Percentiles rank a stretch among this genome's conserved stretches.
Conservation (phyloP, 2,797 vertebrate species). For the Gymnothorax javanicus region DNA sequence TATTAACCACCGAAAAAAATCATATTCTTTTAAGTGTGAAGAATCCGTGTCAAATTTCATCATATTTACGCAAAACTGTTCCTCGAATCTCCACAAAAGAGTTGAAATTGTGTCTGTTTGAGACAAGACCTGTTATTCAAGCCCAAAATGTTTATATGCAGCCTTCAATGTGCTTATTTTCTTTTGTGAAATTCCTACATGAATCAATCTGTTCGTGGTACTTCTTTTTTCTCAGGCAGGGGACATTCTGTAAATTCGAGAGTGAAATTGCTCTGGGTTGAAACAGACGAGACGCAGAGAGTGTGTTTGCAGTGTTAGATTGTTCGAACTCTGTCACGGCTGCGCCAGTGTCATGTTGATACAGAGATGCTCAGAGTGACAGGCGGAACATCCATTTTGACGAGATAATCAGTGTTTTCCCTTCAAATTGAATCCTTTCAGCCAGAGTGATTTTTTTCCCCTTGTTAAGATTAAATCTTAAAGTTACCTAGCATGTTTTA, state of each 20-base stretch:
- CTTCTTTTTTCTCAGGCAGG: neutral
- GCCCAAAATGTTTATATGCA: neutral
- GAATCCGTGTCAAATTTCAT: neutral
- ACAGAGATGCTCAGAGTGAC: neutral
- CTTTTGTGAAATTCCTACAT: neutral
- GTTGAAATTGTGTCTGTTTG: neutral
- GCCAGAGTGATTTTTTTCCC: neutral
- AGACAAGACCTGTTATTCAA: neutral
- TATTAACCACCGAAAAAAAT: no score
- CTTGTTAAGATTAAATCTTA: neutral
- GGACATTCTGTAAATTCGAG: neutral
- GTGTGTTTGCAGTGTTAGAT: neutral
- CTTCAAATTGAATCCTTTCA: neutral
- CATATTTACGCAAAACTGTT: neutral
- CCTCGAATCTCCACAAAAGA: neutral
- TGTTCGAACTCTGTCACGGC: neutral
- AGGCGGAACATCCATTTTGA: neutral
- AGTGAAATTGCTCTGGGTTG: neutral
- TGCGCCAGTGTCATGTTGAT: neutral
- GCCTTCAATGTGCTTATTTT: neutral
- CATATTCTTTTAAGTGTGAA: no score
- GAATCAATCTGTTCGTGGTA: neutral
- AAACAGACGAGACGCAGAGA: neutral
- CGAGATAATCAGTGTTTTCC: conserved; percentile 1
- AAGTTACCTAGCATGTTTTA: neutral